Percentiles rank a stretch among this genome's conserved stretches.
phyloP scores from a whole-genome alignment of 92 coral and sea anemone genomes.

The Zoanthus sociatus region DNA sequence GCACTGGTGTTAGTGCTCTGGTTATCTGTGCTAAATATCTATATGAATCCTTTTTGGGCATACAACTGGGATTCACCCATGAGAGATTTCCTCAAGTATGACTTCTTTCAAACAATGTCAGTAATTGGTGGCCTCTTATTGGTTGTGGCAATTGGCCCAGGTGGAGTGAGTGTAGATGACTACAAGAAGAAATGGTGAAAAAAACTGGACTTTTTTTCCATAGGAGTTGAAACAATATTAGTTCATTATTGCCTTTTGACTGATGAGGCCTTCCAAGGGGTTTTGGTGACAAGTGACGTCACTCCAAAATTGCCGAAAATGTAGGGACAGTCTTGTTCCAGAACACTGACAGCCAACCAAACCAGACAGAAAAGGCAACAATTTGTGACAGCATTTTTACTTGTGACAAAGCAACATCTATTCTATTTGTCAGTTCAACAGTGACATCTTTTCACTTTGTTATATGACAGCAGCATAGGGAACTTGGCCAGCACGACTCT shows the following conservation, averaged over 20 bases:
- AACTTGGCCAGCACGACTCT: too few relatives aligned
- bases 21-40: conserved; percentile 80
- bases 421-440: too few relatives aligned
- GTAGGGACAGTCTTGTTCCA: too few relatives aligned
- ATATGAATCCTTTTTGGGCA: conserved; percentile 98
- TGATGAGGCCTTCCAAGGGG: background rate
- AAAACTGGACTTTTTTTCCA: background rate
- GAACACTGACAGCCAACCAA: too few relatives aligned
- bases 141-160: conserved; percentile 98
- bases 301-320: background rate
- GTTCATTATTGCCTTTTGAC: background rate
- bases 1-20: conserved; percentile 89
- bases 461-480: too few relatives aligned
- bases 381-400: too few relatives aligned
- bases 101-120: conserved; percentile 97
- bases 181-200: conserved; percentile 98
- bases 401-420: too few relatives aligned
- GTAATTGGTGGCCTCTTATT: conserved; percentile 97
- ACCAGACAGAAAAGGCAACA: too few relatives aligned
- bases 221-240: background rate
- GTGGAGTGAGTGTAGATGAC: conserved; percentile 99
- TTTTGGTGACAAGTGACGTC: background rate
- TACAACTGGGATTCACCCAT: conserved; percentile 91
- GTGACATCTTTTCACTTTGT: too few relatives aligned
- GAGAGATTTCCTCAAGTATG: conserved; percentile 99